These are phyloP conservation scores for Patella ulyssiponensis DNA, from an alignment of 2,888 invertebrate genomes.

Conservation along the genomic window DNA sequence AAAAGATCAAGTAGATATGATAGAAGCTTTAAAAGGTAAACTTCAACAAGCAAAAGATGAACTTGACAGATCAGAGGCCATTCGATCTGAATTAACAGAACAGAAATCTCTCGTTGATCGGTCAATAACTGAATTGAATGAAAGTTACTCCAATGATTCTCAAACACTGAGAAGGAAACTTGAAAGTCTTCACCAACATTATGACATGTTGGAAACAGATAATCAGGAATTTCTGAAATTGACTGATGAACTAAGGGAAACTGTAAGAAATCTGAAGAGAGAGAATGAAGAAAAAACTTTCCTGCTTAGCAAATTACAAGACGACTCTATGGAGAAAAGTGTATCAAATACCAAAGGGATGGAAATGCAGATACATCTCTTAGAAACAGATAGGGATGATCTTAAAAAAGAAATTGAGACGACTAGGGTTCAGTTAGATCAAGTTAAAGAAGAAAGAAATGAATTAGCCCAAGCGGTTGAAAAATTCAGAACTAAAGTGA, in stretches of 20 bases:
- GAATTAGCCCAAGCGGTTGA: constrained; percentile 30
- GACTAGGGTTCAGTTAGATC: constrained; percentile 22
- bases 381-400: background rate
- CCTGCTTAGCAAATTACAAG: constrained; percentile 26
- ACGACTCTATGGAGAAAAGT: background rate
- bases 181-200: constrained; percentile 34
- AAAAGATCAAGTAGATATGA: background rate
- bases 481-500: constrained; percentile 28
- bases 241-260: constrained; percentile 31
- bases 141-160: constrained; percentile 8
- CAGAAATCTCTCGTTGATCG: background rate
- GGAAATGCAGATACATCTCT: background rate
- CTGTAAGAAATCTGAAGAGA: constrained; percentile 39
- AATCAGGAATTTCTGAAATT: constrained; percentile 37
- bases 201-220: constrained; percentile 37
- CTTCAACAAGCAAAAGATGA: background rate
- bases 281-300: constrained; percentile 39
- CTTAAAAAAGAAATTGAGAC: constrained; percentile 22
- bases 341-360: background rate
- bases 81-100: constrained; percentile 1
- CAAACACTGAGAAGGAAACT: constrained; percentile 32
- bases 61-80: background rate
- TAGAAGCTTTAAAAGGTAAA: background rate
- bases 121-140: constrained; percentile 1
- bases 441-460: constrained; percentile 10